Evolutionary conservation across 92 coral and sea anemone genomes (phyloP).

Genomic region (Phymanthus crucifer): DNA sequence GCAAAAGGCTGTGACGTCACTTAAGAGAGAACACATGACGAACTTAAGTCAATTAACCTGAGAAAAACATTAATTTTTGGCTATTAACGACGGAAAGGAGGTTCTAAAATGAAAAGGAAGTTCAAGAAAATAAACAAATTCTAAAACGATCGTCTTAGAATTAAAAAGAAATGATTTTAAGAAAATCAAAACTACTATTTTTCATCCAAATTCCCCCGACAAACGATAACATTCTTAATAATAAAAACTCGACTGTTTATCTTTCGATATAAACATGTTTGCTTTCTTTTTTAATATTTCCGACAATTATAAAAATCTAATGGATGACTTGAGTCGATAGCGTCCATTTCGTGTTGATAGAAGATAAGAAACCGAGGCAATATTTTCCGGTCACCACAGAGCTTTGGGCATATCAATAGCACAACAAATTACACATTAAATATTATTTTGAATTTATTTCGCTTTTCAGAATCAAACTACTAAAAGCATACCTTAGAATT

Average conservation of each 20-base stretch:
- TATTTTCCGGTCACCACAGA: not conserved
- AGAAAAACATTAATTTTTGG: too few species aligned
- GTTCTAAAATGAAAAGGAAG: too few species aligned
- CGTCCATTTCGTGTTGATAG: not conserved
- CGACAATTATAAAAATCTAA: conserved; percentile 1
- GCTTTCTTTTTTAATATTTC: not conserved
- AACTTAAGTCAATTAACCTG: too few species aligned
- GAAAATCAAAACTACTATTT: too few species aligned
- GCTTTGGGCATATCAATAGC: not conserved
- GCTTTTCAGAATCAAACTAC: not conserved
- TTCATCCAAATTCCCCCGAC: too few species aligned
- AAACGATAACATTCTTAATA: not conserved
- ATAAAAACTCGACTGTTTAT: not conserved
- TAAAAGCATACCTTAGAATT: not conserved
- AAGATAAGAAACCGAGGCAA: not conserved
- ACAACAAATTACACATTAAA: not conserved
- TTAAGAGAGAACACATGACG: too few species aligned
- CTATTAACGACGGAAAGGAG: too few species aligned
- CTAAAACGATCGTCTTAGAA: too few species aligned
- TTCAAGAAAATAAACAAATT: too few species aligned
- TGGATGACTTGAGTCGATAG: not conserved
- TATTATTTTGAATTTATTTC: not conserved
- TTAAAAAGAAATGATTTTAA: too few species aligned
- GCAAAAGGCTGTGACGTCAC: too few species aligned
- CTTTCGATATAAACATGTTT: not conserved